Conservation (phyloP, 2,113 vertebrate species). For the Neomonachus schauinslandi region DNA sequence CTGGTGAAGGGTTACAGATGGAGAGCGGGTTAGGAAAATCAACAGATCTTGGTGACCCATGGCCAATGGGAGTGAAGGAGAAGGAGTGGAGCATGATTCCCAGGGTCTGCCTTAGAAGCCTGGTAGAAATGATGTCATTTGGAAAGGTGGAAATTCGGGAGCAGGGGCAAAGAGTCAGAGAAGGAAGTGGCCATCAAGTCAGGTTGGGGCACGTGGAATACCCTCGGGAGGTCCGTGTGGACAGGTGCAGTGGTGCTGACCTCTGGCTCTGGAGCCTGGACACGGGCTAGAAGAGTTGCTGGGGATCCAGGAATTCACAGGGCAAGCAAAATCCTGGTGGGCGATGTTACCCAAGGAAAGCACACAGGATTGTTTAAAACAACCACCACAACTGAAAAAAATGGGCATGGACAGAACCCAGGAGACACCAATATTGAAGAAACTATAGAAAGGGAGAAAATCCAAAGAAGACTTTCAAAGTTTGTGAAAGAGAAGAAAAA, state of each 20-base stretch:
- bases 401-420: background rate
- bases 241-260: background rate
- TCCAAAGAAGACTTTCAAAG: background rate
- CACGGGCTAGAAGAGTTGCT: too few species aligned
- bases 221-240: background rate
- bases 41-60: background rate
- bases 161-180: background rate
- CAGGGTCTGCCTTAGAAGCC: background rate
- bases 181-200: background rate
- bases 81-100: background rate
- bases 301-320: fast-evolving
- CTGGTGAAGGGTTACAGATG: background rate
- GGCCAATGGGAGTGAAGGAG: background rate
- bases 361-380: background rate
- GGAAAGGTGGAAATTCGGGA: background rate
- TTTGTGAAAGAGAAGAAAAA: background rate
- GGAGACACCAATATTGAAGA: background rate
- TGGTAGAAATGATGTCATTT: background rate
- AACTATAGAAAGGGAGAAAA: background rate
- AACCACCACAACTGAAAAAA: background rate
- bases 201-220: background rate
- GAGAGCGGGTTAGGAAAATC: background rate
- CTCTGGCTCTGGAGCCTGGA: background rate
- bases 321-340: background rate
- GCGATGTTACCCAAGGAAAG: background rate